phyloP scores from a whole-genome alignment of 2,113 vertebrate genomes.

The Serinus canaria region DNA sequence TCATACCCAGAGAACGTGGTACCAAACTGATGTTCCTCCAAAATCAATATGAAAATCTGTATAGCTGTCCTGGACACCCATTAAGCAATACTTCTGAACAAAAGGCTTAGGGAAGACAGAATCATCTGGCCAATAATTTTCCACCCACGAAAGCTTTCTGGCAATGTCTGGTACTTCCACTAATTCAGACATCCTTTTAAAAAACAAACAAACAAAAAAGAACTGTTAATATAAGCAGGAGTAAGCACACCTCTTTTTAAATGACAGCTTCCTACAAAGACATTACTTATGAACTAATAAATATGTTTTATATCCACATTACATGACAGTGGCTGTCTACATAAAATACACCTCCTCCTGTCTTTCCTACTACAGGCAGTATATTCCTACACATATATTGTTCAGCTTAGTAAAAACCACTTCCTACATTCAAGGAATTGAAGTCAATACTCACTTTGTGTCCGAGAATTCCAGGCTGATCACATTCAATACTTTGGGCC shows the following conservation, averaged over 20 bases:
- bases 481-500: conserved; percentile 97
- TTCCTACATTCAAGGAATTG: neutral
- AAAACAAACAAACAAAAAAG: conserved; percentile 11
- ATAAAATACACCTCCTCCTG: neutral
- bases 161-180: conserved; percentile 96
- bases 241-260: neutral
- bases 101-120: conserved; percentile 98
- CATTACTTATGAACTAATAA: neutral
- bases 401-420: neutral
- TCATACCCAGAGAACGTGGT: conserved; percentile 97
- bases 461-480: conserved; percentile 99
- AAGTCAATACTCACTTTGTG: conserved; percentile 86
- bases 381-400: neutral
- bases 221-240: conserved; percentile 5
- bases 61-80: conserved; percentile 97
- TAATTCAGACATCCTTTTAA: conserved; percentile 91
- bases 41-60: conserved; percentile 99
- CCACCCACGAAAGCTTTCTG: conserved; percentile 97
- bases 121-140: conserved; percentile 99
- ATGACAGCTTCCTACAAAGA: neutral
- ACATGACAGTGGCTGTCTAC: neutral
- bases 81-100: conserved; percentile 98
- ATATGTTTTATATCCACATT: neutral
- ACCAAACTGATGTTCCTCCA: conserved; percentile 98
- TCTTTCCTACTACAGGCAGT: neutral